Conservation (phyloP, 2,888 invertebrate genomes). For the Cantharis flavilabris region DNA sequence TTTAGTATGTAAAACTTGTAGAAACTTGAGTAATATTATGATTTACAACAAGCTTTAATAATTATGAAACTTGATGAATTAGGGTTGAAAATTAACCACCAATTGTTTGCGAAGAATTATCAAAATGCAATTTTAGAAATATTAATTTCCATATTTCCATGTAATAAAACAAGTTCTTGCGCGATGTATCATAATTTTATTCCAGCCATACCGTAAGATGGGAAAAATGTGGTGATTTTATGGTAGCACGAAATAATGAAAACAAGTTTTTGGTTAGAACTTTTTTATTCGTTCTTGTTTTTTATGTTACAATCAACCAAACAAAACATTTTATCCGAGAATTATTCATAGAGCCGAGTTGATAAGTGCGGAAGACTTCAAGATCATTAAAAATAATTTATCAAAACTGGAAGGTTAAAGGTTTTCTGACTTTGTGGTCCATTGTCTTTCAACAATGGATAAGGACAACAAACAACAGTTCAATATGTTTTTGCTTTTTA, state of each 20-base stretch:
- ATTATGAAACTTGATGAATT: background rate
- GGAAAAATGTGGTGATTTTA: background rate
- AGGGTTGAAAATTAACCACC: background rate
- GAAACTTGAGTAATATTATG: background rate
- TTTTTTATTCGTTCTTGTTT: background rate
- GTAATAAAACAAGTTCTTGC: background rate
- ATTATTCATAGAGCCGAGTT: background rate
- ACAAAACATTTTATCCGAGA: background rate
- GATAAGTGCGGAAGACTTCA: background rate
- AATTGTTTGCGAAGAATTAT: background rate
- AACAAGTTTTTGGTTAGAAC: background rate
- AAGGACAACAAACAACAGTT: background rate
- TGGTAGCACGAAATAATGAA: background rate
- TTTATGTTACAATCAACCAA: background rate
- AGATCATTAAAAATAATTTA: constrained; percentile 1
- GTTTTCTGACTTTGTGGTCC: background rate
- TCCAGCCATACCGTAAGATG: background rate
- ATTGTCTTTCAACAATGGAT: background rate
- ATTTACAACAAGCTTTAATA: background rate
- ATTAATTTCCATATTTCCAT: background rate
- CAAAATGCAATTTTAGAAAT: background rate
- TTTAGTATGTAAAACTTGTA: background rate
- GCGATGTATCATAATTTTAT: background rate
- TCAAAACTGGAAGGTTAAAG: background rate
- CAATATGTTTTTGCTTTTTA: background rate